Conservation (phyloP, 2,888 invertebrate genomes). For the Parnassius mnemosyne region DNA sequence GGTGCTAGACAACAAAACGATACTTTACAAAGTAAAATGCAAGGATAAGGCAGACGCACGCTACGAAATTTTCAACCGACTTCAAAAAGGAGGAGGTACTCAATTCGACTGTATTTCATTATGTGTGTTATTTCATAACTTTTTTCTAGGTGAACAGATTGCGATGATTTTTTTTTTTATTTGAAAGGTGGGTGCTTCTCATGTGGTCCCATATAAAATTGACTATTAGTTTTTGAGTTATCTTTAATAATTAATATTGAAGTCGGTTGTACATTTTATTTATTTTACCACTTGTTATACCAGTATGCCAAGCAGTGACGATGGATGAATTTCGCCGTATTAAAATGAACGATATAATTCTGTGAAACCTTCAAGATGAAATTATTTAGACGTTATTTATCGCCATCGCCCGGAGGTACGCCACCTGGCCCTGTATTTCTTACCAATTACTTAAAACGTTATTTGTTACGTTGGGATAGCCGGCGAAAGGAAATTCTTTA, state of each 20-base stretch:
- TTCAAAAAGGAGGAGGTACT: too few species aligned
- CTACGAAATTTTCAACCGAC: background rate
- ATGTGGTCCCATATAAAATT: too few species aligned
- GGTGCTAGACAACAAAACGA: too few species aligned
- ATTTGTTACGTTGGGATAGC: constrained; percentile 38
- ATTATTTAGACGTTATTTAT: constrained; percentile 51
- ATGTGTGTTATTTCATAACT: too few species aligned
- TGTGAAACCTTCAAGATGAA: constrained; percentile 17
- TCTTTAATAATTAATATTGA: too few species aligned
- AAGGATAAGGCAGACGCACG: background rate
- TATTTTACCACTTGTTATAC: too few species aligned
- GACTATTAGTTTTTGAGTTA: too few species aligned
- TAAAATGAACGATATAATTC: background rate
- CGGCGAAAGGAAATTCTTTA: constrained; percentile 37
- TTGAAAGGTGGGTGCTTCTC: too few species aligned
- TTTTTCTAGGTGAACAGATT: too few species aligned
- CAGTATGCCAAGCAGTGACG: background rate
- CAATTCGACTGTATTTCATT: too few species aligned
- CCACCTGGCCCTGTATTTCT: constrained; percentile 52
- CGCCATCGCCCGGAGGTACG: constrained; percentile 32
- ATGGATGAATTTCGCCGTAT: background rate
- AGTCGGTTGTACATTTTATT: too few species aligned
- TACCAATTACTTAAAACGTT: constrained; percentile 45
- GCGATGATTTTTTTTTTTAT: too few species aligned
- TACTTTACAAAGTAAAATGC: background rate